These are phyloP conservation scores for Synanthedon andrenaeformis DNA, from an alignment of 2,888 invertebrate species.

Conservation along the genomic window DNA sequence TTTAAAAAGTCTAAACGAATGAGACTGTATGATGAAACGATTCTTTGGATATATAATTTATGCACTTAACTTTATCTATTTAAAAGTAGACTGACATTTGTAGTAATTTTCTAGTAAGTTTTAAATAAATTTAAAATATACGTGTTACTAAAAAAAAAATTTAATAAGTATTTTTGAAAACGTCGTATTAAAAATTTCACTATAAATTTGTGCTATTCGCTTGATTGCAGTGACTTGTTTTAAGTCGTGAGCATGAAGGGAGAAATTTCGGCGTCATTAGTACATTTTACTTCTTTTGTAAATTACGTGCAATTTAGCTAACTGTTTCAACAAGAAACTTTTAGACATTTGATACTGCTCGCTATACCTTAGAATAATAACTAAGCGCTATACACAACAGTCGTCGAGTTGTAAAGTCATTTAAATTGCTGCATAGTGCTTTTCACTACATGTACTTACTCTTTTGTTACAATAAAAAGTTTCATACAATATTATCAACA, in stretches of 20 bases:
- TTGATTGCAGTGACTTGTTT: slow-evolving; percentile 23
- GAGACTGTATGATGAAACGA: no score
- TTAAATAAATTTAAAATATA: no score
- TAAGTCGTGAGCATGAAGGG: slow-evolving; percentile 6
- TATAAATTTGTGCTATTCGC: slow-evolving; percentile 3
- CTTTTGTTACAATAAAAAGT: no score
- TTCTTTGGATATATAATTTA: no score
- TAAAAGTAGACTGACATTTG: no score
- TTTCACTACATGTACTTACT: no score
- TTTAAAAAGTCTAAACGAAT: no score
- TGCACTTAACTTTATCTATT: no score
- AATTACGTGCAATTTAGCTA: slow-evolving; percentile 51
- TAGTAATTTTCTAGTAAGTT: no score
- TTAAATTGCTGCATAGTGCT: background rate
- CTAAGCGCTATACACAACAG: slow-evolving; percentile 3
- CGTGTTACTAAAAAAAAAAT: no score
- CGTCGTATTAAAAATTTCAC: slow-evolving; percentile 1
- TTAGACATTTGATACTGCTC: slow-evolving; percentile 40
- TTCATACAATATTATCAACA: no score
- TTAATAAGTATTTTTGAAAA: background rate
- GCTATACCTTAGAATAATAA: no score
- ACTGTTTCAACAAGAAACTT: slow-evolving; percentile 38
- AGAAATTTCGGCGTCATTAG: slow-evolving; percentile 34
- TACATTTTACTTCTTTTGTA: slow-evolving; percentile 38
- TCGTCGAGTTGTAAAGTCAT: background rate